These are phyloP conservation scores for Proteles cristata DNA, from an alignment of 2,113 vertebrate genomes.

Conservation along the genomic window DNA sequence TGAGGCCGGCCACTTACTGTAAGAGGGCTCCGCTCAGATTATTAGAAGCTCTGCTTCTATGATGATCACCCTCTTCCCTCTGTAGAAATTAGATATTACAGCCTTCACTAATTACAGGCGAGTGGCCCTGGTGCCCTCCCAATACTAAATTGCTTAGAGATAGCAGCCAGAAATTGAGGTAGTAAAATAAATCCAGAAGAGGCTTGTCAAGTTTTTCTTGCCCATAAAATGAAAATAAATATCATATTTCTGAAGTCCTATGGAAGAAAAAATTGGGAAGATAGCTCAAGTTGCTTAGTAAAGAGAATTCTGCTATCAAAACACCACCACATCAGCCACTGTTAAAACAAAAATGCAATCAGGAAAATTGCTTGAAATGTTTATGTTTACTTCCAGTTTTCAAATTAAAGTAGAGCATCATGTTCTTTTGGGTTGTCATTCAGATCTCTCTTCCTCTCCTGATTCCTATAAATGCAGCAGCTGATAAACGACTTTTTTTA, in stretches of 20 bases:
- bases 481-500: slow-evolving; percentile 33
- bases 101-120: slow-evolving; percentile 58
- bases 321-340: background rate
- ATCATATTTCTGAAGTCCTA: slow-evolving; percentile 45
- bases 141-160: slow-evolving; percentile 55
- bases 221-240: slow-evolving; percentile 68
- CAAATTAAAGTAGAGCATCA: slow-evolving; percentile 57
- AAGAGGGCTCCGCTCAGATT: slow-evolving; percentile 4
- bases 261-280: slow-evolving; percentile 58
- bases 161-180: slow-evolving; percentile 52
- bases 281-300: slow-evolving; percentile 57
- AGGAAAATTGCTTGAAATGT: slow-evolving; percentile 65
- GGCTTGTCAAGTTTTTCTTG: slow-evolving; percentile 51
- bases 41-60: slow-evolving; percentile 12
- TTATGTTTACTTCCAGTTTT: slow-evolving; percentile 68
- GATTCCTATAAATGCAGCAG: slow-evolving; percentile 56
- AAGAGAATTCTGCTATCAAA: slow-evolving; percentile 58
- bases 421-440: slow-evolving; percentile 61
- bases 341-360: slow-evolving; percentile 61
- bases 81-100: slow-evolving; percentile 65
- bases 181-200: slow-evolving; percentile 67
- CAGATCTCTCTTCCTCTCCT: slow-evolving; percentile 43
- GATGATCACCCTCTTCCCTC: slow-evolving; percentile 34
- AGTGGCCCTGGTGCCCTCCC: background rate
- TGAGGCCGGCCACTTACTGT: background rate